Evolutionary conservation across 1,140 invertebrate species (phyloP), one percentile per base, ranked within the genome.

Genomic region (Danaus plexippus): DNA sequence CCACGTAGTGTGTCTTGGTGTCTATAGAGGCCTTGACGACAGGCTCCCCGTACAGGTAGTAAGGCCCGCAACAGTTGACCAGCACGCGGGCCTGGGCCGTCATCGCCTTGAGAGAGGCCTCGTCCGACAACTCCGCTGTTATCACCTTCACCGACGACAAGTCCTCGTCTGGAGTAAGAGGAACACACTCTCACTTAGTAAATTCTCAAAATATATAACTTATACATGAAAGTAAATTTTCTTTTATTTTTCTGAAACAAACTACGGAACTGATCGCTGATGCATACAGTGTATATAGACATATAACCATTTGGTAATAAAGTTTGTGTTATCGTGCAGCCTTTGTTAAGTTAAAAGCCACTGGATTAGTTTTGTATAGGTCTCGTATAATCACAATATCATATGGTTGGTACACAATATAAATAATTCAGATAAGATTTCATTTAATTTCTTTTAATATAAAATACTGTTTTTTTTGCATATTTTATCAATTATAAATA

Each of bases 21-120:
- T 92, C 91, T 47, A 99, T 90, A 63, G 96, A 97, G 5, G 96
- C 95, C 73, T 93, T 93, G 0, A 99, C 92, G n/a, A 99, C 94
- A 10, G 92, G 88, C 76, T 98, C 96, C 6, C 97, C 98, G 87
- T 92, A 96, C 71, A 96, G 93, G 45, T 93, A 89, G 82, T 96
- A 99, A 43, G 96, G 97, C 1, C 96, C 97, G 63, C 95, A 94
- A 87, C 94, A 96, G 81, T 97, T 98, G 0, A 97, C 88, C 8
- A 98, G 66, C 2, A 96, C 88, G 69, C 90, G 92, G 3, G 92
- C 89, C 70, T 91, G 88, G 47, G 88, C 77, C 57, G 94, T 92
- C 95, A 98, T 97, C 47, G 90, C 88, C 15, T 88, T 75, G 4
- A 98, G 72, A 0, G 94, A 94, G 9, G 91, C 81, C 58, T 92